Percentiles rank a stretch among this genome's conserved stretches.
These are phyloP conservation scores for Lacerta agilis DNA, from an alignment of 2,797 vertebrate genomes.

Conservation along the genomic window DNA sequence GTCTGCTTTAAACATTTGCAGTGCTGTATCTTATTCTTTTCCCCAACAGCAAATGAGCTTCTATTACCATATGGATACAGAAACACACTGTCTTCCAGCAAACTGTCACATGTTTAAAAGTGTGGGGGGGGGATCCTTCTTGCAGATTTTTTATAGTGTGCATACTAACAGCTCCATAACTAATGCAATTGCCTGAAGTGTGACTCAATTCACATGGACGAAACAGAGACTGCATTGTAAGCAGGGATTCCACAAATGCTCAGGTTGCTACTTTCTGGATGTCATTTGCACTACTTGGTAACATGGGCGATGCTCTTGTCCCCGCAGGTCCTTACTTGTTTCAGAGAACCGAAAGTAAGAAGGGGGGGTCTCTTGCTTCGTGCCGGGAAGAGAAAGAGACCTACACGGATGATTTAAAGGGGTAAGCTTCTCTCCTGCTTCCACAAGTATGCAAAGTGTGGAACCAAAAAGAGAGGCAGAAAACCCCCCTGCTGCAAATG, in stretches of 20 bases:
- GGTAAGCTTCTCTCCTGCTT: not conserved
- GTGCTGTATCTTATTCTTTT: not conserved
- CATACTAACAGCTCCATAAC: not conserved
- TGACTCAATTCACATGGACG: not conserved
- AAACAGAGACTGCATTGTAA: not conserved
- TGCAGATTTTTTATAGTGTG: not conserved
- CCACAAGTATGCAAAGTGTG: not conserved
- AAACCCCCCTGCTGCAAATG: too few relatives aligned
- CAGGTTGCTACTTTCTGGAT: not conserved
- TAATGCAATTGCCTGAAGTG: not conserved
- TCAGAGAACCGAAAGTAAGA: not conserved
- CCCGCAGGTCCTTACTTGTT: not conserved
- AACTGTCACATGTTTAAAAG: not conserved
- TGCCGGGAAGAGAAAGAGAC: not conserved
- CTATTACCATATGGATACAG: conserved; percentile 5
- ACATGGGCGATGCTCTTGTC: too few relatives aligned
- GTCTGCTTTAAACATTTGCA: conserved; percentile 6
- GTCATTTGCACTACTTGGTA: not conserved
- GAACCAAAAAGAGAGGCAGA: not conserved
- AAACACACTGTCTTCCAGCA: not conserved
- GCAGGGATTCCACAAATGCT: not conserved
- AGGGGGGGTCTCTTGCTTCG: not conserved
- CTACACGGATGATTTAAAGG: not conserved
- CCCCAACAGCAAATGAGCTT: not conserved
- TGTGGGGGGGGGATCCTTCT: not conserved